A percentile compares a stretch with the other conserved stretches of the same genome.
These are phyloP conservation scores for Stramonita haemastoma DNA, from an alignment of 2,888 invertebrate genomes.

Conservation along the genomic window DNA sequence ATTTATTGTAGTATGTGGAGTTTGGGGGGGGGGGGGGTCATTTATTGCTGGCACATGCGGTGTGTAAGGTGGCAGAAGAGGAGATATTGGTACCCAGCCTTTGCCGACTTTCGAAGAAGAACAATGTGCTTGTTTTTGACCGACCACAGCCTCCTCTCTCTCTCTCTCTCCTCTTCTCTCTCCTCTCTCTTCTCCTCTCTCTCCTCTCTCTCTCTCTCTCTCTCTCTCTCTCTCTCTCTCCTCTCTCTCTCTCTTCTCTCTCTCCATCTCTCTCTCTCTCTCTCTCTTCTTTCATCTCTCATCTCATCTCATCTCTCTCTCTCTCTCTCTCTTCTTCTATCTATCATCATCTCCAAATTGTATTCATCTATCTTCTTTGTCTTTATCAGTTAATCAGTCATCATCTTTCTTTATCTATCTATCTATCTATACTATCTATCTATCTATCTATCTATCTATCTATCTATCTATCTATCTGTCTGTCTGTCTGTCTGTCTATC, in stretches of 20 bases:
- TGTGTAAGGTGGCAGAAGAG: too few relatives aligned
- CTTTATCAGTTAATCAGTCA: too few relatives aligned
- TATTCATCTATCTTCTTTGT: too few relatives aligned
- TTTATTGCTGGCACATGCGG: too few relatives aligned
- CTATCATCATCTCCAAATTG: too few relatives aligned
- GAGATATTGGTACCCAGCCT: too few relatives aligned
- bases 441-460: too few relatives aligned
- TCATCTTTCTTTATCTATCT: not conserved
- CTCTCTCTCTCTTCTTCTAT: not conserved
- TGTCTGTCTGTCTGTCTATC: too few relatives aligned
- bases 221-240: not conserved
- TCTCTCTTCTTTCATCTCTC: not conserved
- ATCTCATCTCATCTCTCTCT: not conserved
- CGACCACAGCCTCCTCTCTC: not conserved
- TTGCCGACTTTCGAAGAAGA: too few relatives aligned
- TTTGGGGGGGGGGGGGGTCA: too few relatives aligned
- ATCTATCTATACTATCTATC: not conserved
- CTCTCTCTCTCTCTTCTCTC: not conserved
- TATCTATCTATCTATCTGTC: too few relatives aligned
- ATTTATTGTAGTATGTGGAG: too few relatives aligned
- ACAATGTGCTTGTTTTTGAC: not conserved
- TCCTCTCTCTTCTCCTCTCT: not conserved
- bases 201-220: constrained; percentile 22
- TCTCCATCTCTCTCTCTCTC: not conserved
- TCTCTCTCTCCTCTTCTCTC: not conserved